Conservation (phyloP, 2,888 invertebrate species). For the Fabriciana adippe region DNA sequence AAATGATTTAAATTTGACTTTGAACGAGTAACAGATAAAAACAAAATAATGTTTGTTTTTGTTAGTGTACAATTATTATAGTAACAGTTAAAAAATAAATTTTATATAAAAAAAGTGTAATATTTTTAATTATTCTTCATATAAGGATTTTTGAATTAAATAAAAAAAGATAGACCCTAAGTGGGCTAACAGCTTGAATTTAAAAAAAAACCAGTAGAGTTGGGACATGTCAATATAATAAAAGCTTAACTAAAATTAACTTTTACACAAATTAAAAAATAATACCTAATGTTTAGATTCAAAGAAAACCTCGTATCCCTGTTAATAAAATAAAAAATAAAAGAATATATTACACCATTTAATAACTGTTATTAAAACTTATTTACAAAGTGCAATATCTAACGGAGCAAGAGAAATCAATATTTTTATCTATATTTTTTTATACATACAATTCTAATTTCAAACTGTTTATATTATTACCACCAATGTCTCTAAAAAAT, state of each 20-base stretch:
- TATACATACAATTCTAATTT: not conserved
- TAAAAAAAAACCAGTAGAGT: not conserved
- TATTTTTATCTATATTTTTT: constrained; percentile 12
- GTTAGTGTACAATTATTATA: no score
- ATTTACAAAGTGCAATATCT: constrained; percentile 14
- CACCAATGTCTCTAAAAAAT: no score
- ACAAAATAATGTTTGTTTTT: no score
- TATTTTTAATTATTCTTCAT: no score
- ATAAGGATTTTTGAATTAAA: no score
- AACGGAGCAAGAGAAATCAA: constrained; percentile 9
- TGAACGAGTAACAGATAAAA: no score
- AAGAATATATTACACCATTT: constrained; percentile 20
- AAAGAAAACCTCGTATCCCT: constrained; percentile 18
- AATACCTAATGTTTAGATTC: not conserved
- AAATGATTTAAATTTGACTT: no score
- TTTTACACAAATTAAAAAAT: constrained; percentile 2
- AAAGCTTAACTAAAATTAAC: not conserved
- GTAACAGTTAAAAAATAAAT: no score
- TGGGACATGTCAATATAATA: not conserved
- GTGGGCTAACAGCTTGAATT: no score
- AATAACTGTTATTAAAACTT: constrained; percentile 1
- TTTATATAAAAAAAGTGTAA: no score
- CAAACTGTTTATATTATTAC: no score
- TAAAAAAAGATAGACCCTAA: no score
- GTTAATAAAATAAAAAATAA: not conserved